Conservation (phyloP, 2,888 invertebrate species). For the Ypsolopha sequella region DNA sequence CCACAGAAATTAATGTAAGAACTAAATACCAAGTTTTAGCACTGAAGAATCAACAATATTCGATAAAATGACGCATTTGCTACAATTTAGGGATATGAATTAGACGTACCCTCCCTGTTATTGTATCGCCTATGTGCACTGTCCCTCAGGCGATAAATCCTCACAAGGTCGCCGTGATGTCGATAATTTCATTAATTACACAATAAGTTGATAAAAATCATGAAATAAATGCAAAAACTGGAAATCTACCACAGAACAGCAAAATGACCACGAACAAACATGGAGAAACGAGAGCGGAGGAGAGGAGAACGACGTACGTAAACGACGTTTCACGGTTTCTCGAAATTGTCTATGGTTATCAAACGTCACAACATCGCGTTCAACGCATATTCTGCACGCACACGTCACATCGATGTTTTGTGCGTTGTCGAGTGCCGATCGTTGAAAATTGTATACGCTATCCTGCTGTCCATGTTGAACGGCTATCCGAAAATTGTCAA, state of each 20-base stretch:
- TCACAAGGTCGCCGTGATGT: constrained; percentile 59
- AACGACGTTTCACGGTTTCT: no score
- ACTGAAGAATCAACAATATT: constrained; percentile 44
- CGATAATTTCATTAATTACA: constrained; percentile 67
- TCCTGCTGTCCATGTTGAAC: no score
- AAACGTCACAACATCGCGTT: constrained; percentile 11
- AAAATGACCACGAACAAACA: constrained; percentile 70
- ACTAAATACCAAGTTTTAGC: constrained; percentile 25
- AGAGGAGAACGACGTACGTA: constrained; percentile 33
- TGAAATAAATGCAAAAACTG: constrained; percentile 50
- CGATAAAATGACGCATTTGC: constrained; percentile 70
- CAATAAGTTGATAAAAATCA: constrained; percentile 51
- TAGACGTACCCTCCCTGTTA: constrained; percentile 70
- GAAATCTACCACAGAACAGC: constrained; percentile 64
- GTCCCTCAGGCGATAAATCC: constrained; percentile 59
- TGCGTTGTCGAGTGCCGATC: no score
- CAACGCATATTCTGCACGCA: no score
- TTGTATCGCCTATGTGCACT: constrained; percentile 57
- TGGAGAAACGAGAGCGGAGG: constrained; percentile 61
- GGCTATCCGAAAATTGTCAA: no score
- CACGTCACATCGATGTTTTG: no score
- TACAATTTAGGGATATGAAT: constrained; percentile 58
- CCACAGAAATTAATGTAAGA: no score
- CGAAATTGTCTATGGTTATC: constrained; percentile 34
- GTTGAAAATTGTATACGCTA: no score